These are phyloP conservation scores for Hirundo rustica DNA, from an alignment of 2,797 vertebrate species.

Conservation along the genomic window DNA sequence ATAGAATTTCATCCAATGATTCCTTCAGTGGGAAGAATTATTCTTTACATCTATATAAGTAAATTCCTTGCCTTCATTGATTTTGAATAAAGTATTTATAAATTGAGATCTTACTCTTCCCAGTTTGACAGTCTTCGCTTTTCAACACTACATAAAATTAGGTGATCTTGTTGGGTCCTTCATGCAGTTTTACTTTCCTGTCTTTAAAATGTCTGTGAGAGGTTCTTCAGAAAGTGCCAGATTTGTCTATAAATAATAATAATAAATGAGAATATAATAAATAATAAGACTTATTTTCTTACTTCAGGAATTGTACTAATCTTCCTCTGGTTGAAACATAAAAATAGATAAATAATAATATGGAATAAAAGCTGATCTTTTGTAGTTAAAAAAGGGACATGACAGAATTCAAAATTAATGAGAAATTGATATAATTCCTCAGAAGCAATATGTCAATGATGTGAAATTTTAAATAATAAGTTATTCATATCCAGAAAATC, in stretches of 20 bases:
- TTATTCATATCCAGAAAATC: not conserved
- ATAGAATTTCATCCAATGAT: not conserved
- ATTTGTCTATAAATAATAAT: not conserved
- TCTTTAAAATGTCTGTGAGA: not conserved
- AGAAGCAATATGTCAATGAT: not conserved
- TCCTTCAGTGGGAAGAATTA: not conserved
- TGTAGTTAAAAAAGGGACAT: not conserved
- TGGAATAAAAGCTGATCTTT: not conserved
- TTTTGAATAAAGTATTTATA: not conserved
- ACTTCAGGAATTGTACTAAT: not conserved
- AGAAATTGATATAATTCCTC: not conserved
- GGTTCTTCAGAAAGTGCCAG: not conserved
- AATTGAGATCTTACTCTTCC: not conserved
- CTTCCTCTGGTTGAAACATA: not conserved
- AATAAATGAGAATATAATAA: not conserved
- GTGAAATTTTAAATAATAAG: constrained; percentile 18
- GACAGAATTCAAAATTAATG: not conserved
- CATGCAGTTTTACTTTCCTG: not conserved
- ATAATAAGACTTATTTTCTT: not conserved
- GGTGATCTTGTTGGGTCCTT: not conserved
- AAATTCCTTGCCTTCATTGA: not conserved
- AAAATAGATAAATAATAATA: not conserved
- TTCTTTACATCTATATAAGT: not conserved
- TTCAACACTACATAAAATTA: not conserved
- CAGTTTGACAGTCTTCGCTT: not conserved